Conservation (phyloP, 2,113 vertebrate species). For the Rutilus rutilus region DNA sequence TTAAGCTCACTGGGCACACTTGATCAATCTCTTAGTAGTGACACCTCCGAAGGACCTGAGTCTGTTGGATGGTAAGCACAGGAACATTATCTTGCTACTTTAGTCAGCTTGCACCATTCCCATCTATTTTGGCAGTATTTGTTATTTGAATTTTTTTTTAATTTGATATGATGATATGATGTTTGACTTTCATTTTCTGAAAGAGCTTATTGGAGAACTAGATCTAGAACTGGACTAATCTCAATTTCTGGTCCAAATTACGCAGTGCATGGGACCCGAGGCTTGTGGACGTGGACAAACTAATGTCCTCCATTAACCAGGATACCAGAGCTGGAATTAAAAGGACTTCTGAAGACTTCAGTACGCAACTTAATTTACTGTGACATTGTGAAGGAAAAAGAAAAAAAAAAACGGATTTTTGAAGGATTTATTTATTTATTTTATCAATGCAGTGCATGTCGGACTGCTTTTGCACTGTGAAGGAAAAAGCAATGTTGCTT, state of each 20-base stretch:
- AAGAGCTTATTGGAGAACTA: not conserved
- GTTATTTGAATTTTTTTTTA: no score
- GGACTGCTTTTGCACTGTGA: not conserved
- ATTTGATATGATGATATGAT: not conserved
- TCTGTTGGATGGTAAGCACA: not conserved
- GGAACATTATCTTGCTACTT: not conserved
- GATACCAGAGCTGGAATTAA: not conserved
- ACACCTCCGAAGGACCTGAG: not conserved
- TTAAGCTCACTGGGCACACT: fast-evolving
- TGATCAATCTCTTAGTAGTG: not conserved
- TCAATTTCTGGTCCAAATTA: not conserved
- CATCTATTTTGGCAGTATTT: no score
- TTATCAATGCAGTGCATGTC: not conserved
- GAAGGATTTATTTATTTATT: not conserved
- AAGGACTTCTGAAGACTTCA: no score
- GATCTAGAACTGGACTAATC: not conserved
- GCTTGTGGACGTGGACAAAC: not conserved
- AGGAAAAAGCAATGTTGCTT: not conserved
- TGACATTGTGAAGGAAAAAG: not conserved
- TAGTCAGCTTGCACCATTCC: no score
- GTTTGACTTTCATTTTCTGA: not conserved
- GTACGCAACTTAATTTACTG: not conserved
- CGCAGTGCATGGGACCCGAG: not conserved
- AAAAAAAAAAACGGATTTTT: no score
- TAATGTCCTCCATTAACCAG: not conserved